Evolutionary conservation across 2,888 invertebrate species (phyloP).

Genomic region (Podabrus alpinus): DNA sequence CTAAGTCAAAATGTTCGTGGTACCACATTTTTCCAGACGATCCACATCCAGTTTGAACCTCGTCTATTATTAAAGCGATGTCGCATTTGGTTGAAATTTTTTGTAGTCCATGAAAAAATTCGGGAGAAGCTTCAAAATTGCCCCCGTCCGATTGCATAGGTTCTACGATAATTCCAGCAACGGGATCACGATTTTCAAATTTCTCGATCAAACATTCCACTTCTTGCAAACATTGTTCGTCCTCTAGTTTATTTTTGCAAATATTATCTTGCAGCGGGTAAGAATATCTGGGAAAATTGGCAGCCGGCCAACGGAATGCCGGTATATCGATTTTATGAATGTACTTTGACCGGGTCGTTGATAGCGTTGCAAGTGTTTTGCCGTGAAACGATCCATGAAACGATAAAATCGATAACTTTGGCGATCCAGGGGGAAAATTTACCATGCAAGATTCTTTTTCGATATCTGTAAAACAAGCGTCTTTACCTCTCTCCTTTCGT

Average conservation of each 20-base stretch:
- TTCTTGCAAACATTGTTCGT: slow-evolving; percentile 68
- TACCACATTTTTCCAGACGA: slow-evolving; percentile 98
- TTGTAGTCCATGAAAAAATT: slow-evolving; percentile 87
- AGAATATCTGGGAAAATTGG: slow-evolving; percentile 86
- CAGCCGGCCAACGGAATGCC: slow-evolving; percentile 94
- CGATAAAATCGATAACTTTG: slow-evolving; percentile 79
- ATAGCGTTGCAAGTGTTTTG: slow-evolving; percentile 82
- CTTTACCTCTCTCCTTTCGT: slow-evolving; percentile 72
- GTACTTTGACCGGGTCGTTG: slow-evolving; percentile 91
- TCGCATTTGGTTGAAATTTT: slow-evolving; percentile 76
- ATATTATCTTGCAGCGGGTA: slow-evolving; percentile 86
- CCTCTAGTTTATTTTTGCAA: slow-evolving; percentile 81
- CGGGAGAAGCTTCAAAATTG: slow-evolving; percentile 88
- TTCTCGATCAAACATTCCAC: slow-evolving; percentile 75
- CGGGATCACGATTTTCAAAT: slow-evolving; percentile 71
- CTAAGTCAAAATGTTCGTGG: slow-evolving; percentile 88
- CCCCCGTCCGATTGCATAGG: slow-evolving; percentile 98
- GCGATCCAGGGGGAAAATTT: slow-evolving; percentile 86
- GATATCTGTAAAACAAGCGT: slow-evolving; percentile 69
- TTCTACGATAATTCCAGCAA: slow-evolving; percentile 93
- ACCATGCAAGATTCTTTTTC: slow-evolving; percentile 82
- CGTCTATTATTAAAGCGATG: slow-evolving; percentile 86
- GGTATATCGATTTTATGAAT: slow-evolving; percentile 96
- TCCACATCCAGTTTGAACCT: slow-evolving; percentile 98
- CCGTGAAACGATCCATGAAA: slow-evolving; percentile 94